Evolutionary conservation across 2,797 vertebrate species (phyloP).

Genomic region (Clarias platycephalus): DNA sequence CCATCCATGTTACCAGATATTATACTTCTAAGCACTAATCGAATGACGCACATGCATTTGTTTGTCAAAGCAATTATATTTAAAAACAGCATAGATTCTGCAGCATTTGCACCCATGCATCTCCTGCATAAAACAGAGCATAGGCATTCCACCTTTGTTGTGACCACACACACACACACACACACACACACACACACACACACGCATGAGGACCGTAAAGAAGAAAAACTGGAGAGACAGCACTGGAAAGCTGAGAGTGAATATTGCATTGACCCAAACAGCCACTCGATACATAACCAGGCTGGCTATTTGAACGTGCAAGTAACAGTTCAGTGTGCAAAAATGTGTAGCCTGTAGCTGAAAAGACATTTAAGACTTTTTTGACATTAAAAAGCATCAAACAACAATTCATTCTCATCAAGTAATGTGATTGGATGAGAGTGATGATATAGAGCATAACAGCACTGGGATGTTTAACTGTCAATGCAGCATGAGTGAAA

Average conservation of each 20-base stretch:
- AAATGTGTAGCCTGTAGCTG: background rate
- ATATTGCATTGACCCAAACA: background rate
- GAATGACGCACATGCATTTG: background rate
- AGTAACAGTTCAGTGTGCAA: background rate
- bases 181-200: slow-evolving; percentile 1
- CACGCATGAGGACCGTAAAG: background rate
- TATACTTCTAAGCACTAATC: background rate
- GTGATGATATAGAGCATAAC: too few species aligned
- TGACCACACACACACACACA: background rate
- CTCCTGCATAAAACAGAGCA: background rate
- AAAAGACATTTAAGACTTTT: too few species aligned
- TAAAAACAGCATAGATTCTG: background rate
- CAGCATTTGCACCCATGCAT: background rate
- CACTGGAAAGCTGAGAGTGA: background rate
- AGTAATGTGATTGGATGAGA: too few species aligned
- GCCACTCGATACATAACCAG: background rate
- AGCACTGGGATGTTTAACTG: too few species aligned
- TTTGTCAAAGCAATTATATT: background rate
- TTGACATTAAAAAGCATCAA: too few species aligned
- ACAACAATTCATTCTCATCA: too few species aligned
- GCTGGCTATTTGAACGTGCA: background rate
- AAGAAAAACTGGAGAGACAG: background rate
- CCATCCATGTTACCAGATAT: background rate
- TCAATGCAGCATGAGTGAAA: too few species aligned
- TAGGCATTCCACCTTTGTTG: background rate